phyloP scores from a whole-genome alignment of 2,888 invertebrate species.

The Empis stercorea region DNA sequence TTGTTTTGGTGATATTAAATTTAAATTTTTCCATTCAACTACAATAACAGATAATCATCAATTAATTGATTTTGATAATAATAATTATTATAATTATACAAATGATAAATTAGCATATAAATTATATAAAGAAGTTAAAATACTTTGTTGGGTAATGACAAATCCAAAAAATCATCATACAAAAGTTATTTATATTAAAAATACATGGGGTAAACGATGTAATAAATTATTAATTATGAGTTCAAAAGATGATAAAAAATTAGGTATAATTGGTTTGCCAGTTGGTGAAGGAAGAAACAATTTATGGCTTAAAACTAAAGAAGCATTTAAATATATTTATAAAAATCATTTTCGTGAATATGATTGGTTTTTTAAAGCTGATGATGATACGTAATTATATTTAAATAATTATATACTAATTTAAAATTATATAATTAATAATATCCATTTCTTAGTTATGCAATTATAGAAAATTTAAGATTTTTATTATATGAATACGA shows the following conservation, averaged over 20 bases:
- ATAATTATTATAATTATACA: slow-evolving; percentile 44
- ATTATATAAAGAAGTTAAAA: slow-evolving; percentile 61
- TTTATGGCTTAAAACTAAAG: slow-evolving; percentile 95
- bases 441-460: no score
- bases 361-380: slow-evolving; percentile 97
- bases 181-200: slow-evolving; percentile 85
- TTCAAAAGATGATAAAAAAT: slow-evolving; percentile 50
- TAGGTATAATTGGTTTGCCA: slow-evolving; percentile 75
- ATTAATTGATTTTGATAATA: no score
- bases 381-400: slow-evolving; percentile 79
- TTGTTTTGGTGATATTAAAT: no score
- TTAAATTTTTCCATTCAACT: no score
- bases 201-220: slow-evolving; percentile 91
- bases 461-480: slow-evolving; percentile 90
- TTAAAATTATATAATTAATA: no score
- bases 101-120: slow-evolving; percentile 62
- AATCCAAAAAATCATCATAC: slow-evolving; percentile 76
- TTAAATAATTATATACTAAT: no score
- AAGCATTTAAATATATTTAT: slow-evolving; percentile 80
- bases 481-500: slow-evolving; percentile 70
- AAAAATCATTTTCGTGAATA: slow-evolving; percentile 71
- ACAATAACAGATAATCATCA: no score
- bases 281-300: slow-evolving; percentile 82
- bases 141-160: slow-evolving; percentile 97
- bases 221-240: slow-evolving; percentile 83